Base-by-base conservation (phyloP, 2,113 vertebrate species). In the Labeo catla region DNA sequence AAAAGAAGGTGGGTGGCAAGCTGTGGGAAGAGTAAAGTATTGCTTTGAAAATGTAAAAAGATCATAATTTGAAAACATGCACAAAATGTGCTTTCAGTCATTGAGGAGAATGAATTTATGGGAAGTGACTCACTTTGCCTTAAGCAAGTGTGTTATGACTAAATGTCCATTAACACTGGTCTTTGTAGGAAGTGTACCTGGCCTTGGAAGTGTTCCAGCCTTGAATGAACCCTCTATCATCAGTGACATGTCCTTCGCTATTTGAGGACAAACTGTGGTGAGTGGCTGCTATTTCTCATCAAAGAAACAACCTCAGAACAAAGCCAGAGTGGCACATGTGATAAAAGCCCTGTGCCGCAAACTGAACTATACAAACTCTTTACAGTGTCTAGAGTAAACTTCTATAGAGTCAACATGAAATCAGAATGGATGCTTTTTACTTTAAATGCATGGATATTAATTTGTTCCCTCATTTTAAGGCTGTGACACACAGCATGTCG, bases 11-110 rank as follows among this genome's bases (percentile, higher is more conserved):
- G 81, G 85, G 57, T 72, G 49, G 80, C 13, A 72, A 59, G 74
- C 74, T 83, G 54, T 81, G 70, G 73, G 36, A 84, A 84, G 57
- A 86, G 65, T 86, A 88, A 86, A 86, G 66, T 68, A 68, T 81
- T 76, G 59, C 80, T 86, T 84, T 84, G 83, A 83, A 82, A 70
- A 49, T 86, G 23, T 63, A 80, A 76, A 83, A 34, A 80, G 76
- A 63, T 59, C 47, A 54, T 36, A 80, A 47, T 66, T 15, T 76
- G 45, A 80, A 81, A 85, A 34, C 21, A 82, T 90, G 91, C 90
- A 70, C 28, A 80, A 79, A 76, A 43, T 59, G 73, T n/a, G 49
- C 15, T 59, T 54, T 79, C 76, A 47, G 45, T 34, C 61, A 68
- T 16, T 57, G 47, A 70, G 70, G 16, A 54, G 54, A 52, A 72